Percentiles rank a stretch among this genome's conserved stretches.
Conservation (phyloP, 2,888 invertebrate genomes). For the Deilephila elpenor region DNA sequence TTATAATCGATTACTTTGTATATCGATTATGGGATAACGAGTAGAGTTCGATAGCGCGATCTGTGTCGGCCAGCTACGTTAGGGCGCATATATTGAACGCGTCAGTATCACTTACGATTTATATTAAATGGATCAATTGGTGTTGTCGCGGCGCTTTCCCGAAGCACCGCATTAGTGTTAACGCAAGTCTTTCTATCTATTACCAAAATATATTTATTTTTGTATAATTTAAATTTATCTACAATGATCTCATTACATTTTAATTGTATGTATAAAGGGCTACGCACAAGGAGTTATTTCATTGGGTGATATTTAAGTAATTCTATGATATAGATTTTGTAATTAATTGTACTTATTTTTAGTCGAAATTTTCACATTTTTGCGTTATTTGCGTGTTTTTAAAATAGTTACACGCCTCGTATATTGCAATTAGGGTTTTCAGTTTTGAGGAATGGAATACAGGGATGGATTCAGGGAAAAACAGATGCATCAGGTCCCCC, state of each 20-base stretch:
- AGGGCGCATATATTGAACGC: slow-evolving; percentile 21
- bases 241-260: slow-evolving; percentile 20
- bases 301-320: slow-evolving; percentile 6
- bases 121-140: slow-evolving; percentile 16
- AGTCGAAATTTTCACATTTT: background rate
- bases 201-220: slow-evolving; percentile 23
- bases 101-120: slow-evolving; percentile 2
- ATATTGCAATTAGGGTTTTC: background rate
- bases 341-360: slow-evolving; percentile 18
- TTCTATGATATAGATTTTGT: slow-evolving; percentile 16
- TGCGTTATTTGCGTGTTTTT: slow-evolving; percentile 1
- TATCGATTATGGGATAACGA: background rate
- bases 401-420: background rate
- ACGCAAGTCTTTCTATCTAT: slow-evolving; percentile 13
- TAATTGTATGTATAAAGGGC: slow-evolving; percentile 15
- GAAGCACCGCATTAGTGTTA: slow-evolving; percentile 16
- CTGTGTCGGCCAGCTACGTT: background rate
- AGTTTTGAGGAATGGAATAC: background rate
- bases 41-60: background rate
- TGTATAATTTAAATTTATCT: slow-evolving; percentile 20
- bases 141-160: slow-evolving; percentile 14
- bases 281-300: slow-evolving; percentile 18
- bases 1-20: background rate
- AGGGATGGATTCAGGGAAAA: slow-evolving; percentile 1
- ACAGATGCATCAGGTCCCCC: background rate